These are phyloP conservation scores for Chaetogeoica ovagalla DNA, from an alignment of 2,888 invertebrate genomes.

Conservation along the genomic window DNA sequence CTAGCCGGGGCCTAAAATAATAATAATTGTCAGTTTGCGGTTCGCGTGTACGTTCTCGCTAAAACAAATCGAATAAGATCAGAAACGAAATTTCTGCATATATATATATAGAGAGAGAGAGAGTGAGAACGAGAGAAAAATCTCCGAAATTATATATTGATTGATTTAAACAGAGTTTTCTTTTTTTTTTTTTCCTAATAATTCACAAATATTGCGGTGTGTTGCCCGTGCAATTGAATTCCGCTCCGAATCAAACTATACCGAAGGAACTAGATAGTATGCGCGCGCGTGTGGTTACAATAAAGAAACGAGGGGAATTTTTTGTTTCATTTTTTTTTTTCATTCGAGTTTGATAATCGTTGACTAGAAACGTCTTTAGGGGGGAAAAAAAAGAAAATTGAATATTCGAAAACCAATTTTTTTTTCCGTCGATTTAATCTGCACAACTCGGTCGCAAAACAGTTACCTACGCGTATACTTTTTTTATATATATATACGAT, in stretches of 20 bases:
- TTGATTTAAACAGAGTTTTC: background rate
- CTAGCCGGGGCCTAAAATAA: no score
- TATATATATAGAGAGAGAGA: no score
- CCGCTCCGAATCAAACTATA: background rate
- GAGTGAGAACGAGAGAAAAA: no score
- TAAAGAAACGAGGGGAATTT: background rate
- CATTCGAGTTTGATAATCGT: background rate
- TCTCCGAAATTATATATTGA: conserved; percentile 5
- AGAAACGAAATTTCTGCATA: no score
- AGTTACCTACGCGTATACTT: background rate
- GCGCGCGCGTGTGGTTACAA: background rate
- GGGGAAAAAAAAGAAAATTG: no score
- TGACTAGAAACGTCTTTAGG: background rate
- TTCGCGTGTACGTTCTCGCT: no score
- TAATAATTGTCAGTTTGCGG: no score
- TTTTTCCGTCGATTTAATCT: background rate
- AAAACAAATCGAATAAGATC: no score
- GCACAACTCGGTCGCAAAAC: background rate
- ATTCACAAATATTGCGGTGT: background rate
- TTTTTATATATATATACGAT: background rate
- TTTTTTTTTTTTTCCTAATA: background rate
- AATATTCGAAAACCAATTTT: background rate
- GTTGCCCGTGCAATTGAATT: background rate
- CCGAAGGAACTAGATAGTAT: background rate
- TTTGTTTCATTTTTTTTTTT: background rate